Evolutionary conservation across 92 coral and sea anemone species (phyloP), one percentile per base, ranked within the genome.

Genomic region (Parazoanthus atlanticus): DNA sequence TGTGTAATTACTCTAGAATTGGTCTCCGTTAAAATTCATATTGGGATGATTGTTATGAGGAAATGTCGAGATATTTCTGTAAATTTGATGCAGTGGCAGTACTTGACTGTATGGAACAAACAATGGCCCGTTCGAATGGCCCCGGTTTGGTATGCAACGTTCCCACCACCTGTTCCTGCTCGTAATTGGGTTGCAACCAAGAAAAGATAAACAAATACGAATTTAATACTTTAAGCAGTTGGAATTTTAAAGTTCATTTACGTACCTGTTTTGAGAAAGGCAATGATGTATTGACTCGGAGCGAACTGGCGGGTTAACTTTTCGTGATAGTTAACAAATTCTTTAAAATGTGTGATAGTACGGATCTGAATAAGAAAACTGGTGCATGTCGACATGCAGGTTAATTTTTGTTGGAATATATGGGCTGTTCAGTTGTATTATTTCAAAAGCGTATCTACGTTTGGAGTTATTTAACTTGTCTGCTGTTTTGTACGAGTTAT

Each of bases 121-220:
- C 70, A 64, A 64, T 64, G 28, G 47, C 0, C 47, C 2, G 70
- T 64, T 17, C 70, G 8, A 72, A 72, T 0, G 36, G 76, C 76
- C 76, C n/a, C 76, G 76, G 4, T 72, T 72, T 72, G 38, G 76
- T 72, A 16, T 29, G 76, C 7, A 72, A n/a, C 76, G 38, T 28
- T 72, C 15, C 76, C n/a, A 72, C 76, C 76, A 3, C 76, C 76
- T 72, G 47, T 72, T 72, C 76, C n/a, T 72, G 76, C n/a, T 72
- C 38, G 8, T 72, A 29, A 29, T n/a, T n/a, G n/a, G n/a, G n/a
- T n/a, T n/a, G n/a, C n/a, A n/a, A n/a, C 15, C 21, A 71, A 71
- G 1, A 10, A 13, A 71, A 25, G 34, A 71, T 71, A 71, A 71
- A 71, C 76, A 71, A 0, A 71, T 71, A 25, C 76, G 76, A 71